A percentile compares a stretch with the other conserved stretches of the same genome.
Conservation (phyloP, 1,140 invertebrate genomes). For the Papilio dardanus region DNA sequence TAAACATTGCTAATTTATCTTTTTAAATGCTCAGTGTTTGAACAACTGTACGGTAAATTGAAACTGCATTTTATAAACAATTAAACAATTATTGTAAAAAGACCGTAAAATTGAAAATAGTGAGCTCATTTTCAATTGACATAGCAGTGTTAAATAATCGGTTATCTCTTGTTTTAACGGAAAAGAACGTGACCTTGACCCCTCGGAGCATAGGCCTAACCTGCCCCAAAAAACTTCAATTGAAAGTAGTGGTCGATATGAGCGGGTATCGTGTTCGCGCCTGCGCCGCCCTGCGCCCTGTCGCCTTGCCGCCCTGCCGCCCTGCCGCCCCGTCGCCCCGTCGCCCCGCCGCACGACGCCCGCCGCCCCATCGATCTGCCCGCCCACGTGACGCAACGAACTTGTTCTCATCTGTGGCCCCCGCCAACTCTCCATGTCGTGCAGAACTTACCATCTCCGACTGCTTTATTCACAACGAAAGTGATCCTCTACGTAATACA, state of each 20-base stretch:
- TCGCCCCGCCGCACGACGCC: conserved; percentile 45
- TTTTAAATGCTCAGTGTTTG: not conserved
- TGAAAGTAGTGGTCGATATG: conserved; percentile 77
- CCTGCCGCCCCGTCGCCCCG: conserved; percentile 34
- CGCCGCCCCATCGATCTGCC: conserved; percentile 68
- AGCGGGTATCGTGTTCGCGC: conserved; percentile 67
- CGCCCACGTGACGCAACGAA: conserved; percentile 78
- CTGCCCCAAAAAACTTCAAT: conserved; percentile 78
- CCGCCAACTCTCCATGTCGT: conserved; percentile 51
- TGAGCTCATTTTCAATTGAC: not conserved
- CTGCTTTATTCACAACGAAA: conserved; percentile 34
- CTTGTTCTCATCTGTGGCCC: conserved; percentile 60
- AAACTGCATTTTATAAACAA: not conserved
- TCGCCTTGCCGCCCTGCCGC: conserved; percentile 50
- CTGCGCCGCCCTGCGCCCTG: conserved; percentile 50
- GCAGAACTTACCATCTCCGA: conserved; percentile 45
- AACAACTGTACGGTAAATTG: not conserved
- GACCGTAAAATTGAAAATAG: not conserved
- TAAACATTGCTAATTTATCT: not conserved
- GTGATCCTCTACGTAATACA: conserved; percentile 31
- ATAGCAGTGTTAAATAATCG: conserved; percentile 16
- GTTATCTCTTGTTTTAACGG: conserved; percentile 48
- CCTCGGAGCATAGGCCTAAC: conserved; percentile 77
- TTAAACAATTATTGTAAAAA: not conserved
- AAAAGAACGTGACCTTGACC: conserved; percentile 78